Percentiles rank a stretch among this genome's conserved stretches.
These are phyloP conservation scores for Drosophila nigromelanica DNA, from an alignment of 1,140 invertebrate species.

Conservation along the genomic window DNA sequence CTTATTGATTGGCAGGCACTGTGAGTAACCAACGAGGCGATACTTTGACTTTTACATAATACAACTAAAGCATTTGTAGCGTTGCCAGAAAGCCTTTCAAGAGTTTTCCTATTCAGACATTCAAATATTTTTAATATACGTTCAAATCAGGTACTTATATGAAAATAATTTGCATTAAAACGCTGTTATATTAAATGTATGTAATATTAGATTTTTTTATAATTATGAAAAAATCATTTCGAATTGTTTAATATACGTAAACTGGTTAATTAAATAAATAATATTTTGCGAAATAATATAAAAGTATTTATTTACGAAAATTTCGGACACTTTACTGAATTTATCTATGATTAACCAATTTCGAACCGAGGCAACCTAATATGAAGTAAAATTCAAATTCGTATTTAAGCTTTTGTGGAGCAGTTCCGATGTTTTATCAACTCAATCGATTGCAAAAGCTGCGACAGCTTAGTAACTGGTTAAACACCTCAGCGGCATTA, in stretches of 20 bases:
- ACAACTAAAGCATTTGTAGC: conserved; percentile 12
- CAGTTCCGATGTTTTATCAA: not conserved
- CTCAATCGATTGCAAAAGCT: not conserved
- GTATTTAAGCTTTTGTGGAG: not conserved
- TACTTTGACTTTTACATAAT: conserved; percentile 53
- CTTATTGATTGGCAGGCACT: conserved; percentile 70
- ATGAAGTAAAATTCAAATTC: too few relatives aligned
- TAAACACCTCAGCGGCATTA: conserved; percentile 34
- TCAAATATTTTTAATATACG: not conserved
- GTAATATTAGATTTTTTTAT: not conserved
- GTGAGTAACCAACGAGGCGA: conserved; percentile 33
- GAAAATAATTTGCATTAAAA: too few relatives aligned
- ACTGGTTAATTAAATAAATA: too few relatives aligned
- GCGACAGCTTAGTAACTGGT: conserved; percentile 12
- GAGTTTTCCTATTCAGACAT: not conserved
- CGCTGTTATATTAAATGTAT: too few relatives aligned
- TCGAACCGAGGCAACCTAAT: too few relatives aligned
- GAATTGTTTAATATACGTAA: too few relatives aligned
- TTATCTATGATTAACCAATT: too few relatives aligned
- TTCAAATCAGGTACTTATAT: too few relatives aligned
- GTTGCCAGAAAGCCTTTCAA: not conserved
- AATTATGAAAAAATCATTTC: too few relatives aligned
- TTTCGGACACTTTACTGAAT: too few relatives aligned
- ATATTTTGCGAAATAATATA: too few relatives aligned
- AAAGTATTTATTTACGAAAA: too few relatives aligned